Evolutionary conservation across 2,113 vertebrate species (phyloP).

Genomic region (Plotosus lineatus): DNA sequence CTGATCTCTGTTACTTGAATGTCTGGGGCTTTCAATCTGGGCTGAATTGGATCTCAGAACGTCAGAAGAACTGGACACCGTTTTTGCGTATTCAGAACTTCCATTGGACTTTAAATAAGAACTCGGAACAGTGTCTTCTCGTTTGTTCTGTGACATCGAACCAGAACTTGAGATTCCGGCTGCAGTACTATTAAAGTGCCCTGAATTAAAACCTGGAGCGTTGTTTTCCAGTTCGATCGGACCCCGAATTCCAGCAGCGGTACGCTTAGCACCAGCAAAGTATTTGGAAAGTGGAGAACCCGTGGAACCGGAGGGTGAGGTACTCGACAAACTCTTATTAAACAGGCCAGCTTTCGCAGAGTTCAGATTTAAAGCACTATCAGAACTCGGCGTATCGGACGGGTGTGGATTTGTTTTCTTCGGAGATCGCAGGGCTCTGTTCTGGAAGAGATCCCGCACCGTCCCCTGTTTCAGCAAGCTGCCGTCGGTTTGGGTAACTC

Average conservation of each 20-base stretch:
- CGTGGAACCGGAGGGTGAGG: conserved; percentile 17
- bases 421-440: conserved; percentile 36
- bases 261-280: conserved; percentile 33
- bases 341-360: background rate
- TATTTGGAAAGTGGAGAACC: conserved; percentile 48
- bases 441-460: conserved; percentile 62
- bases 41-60: background rate
- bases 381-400: background rate
- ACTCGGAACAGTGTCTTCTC: background rate
- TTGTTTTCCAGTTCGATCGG: background rate
- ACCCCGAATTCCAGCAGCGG: background rate
- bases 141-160: background rate
- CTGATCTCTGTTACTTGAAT: background rate
- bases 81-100: background rate
- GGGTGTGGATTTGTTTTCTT: background rate
- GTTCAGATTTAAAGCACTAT: conserved; percentile 4
- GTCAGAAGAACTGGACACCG: background rate
- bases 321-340: background rate
- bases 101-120: too few relatives aligned
- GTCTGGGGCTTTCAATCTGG: background rate
- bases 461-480: conserved; percentile 57
- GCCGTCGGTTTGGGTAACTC: conserved; percentile 59
- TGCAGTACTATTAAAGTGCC: background rate
- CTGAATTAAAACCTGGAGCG: background rate
- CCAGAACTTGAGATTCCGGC: background rate